phyloP scores from a whole-genome alignment of 2,113 vertebrate species.

The Saccopteryx leptura region DNA sequence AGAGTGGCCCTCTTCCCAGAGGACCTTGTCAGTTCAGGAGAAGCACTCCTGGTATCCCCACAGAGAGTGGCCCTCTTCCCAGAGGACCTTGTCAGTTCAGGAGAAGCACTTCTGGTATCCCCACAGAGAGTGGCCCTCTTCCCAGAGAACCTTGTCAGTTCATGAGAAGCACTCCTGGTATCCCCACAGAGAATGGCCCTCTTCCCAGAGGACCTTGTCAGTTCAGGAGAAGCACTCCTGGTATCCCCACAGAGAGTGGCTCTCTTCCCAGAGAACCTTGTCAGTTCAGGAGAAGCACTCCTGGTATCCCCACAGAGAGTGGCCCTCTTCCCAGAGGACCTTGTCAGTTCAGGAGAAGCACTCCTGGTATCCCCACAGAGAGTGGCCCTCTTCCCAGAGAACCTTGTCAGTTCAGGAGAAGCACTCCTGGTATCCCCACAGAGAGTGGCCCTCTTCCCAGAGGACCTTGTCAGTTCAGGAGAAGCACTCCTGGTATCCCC shows the following conservation, averaged over 20 bases:
- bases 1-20: not conserved
- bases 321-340: not conserved
- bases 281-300: not conserved
- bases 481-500: not conserved
- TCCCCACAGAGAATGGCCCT: not conserved
- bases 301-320: rapidly evolving
- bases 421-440: too few species aligned
- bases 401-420: not conserved
- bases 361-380: too few species aligned
- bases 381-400: not conserved
- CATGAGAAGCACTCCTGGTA: not conserved
- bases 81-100: too few species aligned
- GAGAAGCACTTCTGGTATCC: not conserved
- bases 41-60: not conserved
- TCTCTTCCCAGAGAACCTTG: too few species aligned
- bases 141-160: too few species aligned
- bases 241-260: rapidly evolving
- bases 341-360: not conserved
- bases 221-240: not conserved
- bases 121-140: not conserved
- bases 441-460: not conserved
- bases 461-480: too few species aligned
- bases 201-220: too few species aligned
- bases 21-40: too few species aligned
- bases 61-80: not conserved